Evolutionary conservation across 2,113 vertebrate species (phyloP).

Genomic region (Nesogale talazaci): DNA sequence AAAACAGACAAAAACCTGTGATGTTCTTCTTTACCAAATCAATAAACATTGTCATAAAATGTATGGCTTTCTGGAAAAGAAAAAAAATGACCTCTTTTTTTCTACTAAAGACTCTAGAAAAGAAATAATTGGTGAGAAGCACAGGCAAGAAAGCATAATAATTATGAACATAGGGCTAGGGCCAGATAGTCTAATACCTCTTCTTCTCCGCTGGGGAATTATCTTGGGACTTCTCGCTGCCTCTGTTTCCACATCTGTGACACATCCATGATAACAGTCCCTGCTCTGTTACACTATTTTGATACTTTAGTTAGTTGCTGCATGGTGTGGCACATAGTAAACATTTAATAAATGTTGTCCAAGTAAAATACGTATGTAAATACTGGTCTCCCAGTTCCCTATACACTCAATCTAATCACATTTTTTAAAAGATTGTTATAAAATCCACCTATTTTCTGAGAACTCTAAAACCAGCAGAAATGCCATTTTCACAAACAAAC

Average conservation of each 20-base stretch:
- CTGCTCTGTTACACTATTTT: not conserved
- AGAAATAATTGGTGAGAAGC: not conserved
- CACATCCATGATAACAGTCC: not conserved
- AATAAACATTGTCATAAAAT: not conserved
- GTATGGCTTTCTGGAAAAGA: not conserved
- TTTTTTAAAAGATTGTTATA: conserved; percentile 3
- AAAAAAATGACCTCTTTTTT: not conserved
- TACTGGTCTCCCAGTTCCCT: conserved; percentile 28
- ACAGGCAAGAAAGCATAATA: not conserved
- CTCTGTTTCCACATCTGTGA: not conserved
- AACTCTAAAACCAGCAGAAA: conserved; percentile 32
- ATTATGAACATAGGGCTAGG: not conserved
- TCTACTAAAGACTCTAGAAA: not conserved
- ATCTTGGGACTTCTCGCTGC: not conserved
- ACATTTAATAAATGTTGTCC: not conserved
- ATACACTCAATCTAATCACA: conserved; percentile 4
- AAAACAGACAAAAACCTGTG: not conserved
- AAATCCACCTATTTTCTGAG: conserved; percentile 4
- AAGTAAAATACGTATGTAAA: conserved; percentile 23
- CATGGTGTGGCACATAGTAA: not conserved
- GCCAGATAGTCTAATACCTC: not conserved
- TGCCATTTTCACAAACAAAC: conserved; percentile 34
- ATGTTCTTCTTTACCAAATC: not conserved
- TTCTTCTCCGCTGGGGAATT: not conserved
- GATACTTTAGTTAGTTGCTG: not conserved